Conservation (phyloP, 53 echinoderm and acorn worm genomes). For the Zoroaster sp. region DNA sequence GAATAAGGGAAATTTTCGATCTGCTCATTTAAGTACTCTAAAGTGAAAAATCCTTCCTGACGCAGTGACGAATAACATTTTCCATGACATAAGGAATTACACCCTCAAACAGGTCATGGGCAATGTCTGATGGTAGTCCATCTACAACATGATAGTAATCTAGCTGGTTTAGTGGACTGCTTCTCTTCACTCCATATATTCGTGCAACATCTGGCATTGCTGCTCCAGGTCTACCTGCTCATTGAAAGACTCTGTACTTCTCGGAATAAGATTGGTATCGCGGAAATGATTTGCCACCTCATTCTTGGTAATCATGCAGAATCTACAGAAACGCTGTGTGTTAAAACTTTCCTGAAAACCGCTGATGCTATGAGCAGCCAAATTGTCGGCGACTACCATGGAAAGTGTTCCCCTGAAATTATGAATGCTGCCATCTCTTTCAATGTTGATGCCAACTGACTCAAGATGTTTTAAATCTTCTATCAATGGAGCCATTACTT, state of each 20-base stretch:
- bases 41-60: constrained; percentile 35
- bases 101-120: constrained; percentile 56
- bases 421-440: constrained; percentile 1
- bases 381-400: constrained; percentile 56
- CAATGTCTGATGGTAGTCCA: constrained; percentile 33
- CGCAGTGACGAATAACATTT: constrained; percentile 15
- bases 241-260: neutral
- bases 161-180: constrained; percentile 18
- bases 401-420: constrained; percentile 46
- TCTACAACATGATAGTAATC: constrained; percentile 17
- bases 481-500: neutral
- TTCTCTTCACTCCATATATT: constrained; percentile 35
- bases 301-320: neutral
- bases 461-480: constrained; percentile 18
- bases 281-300: neutral
- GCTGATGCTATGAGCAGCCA: constrained; percentile 59
- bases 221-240: constrained; percentile 2
- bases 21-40: constrained; percentile 23
- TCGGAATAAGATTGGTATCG: neutral
- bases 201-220: neutral
- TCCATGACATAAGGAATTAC: constrained; percentile 25
- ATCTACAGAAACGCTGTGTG: constrained; percentile 42
- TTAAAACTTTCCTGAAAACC: constrained; percentile 57
- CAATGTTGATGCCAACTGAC: neutral
- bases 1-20: constrained; percentile 35